A percentile compares a stretch with the other conserved stretches of the same genome.
These are phyloP conservation scores for Agrochola lota DNA, from an alignment of 2,888 invertebrate species.

Conservation along the genomic window DNA sequence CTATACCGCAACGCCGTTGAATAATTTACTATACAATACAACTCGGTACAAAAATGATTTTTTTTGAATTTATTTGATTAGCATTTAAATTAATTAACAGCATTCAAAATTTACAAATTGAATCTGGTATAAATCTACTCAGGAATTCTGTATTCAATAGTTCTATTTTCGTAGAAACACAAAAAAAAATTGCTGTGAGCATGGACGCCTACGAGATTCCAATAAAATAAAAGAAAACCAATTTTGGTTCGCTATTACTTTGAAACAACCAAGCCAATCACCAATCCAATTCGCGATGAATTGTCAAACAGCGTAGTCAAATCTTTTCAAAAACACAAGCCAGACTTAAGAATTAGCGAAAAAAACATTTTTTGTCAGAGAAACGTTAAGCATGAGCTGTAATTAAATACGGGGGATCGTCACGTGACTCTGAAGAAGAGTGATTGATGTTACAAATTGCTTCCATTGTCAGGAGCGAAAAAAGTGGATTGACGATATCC, in stretches of 20 bases:
- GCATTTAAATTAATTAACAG: slow-evolving; percentile 21
- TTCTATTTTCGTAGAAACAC: slow-evolving; percentile 36
- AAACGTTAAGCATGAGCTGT: slow-evolving; percentile 13
- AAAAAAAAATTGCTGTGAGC: slow-evolving; percentile 37
- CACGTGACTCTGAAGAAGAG: slow-evolving; percentile 48
- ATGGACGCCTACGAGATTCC: slow-evolving; percentile 30
- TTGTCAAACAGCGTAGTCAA: slow-evolving; percentile 35
- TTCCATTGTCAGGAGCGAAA: slow-evolving; percentile 71
- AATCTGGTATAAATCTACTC: slow-evolving; percentile 1
- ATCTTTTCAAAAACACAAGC: slow-evolving; percentile 29
- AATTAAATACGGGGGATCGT: slow-evolving; percentile 50
- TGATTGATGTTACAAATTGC: slow-evolving; percentile 73
- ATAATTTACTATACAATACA: slow-evolving; percentile 22
- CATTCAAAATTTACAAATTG: slow-evolving; percentile 12
- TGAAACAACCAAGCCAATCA: slow-evolving; percentile 51
- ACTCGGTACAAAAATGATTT: background rate
- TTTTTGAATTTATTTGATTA: too few species aligned
- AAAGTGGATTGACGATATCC: slow-evolving; percentile 71
- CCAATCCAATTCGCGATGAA: slow-evolving; percentile 29
- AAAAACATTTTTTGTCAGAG: background rate
- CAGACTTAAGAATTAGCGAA: slow-evolving; percentile 14
- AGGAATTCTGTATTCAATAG: slow-evolving; percentile 18
- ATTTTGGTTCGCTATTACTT: slow-evolving; percentile 40
- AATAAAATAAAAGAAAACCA: slow-evolving; percentile 52
- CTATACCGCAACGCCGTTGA: slow-evolving; percentile 12